Evolutionary conservation across 2,888 invertebrate genomes (phyloP), one percentile per base, ranked within the genome.

Genomic region (Cantharis rustica): DNA sequence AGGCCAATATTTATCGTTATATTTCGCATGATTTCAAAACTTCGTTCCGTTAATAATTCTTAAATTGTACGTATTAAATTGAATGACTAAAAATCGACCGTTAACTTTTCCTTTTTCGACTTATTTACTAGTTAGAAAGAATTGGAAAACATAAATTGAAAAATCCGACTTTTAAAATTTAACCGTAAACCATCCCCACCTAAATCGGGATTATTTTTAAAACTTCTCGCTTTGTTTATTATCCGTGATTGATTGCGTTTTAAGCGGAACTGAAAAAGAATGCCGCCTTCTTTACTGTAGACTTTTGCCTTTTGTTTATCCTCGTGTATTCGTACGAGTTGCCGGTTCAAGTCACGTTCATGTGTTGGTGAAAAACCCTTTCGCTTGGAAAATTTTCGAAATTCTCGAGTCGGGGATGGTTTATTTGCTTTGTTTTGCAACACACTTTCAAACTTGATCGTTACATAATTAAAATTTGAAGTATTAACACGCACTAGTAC

Each of bases 401-500:
- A 66, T 66, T n/a, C n/a, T 9, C 5, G 16, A 66, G 64, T 23
- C 2, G 64, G n/a, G 23, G 64, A 66, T 70, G 68, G 64, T 70
- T 69, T 64, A 72, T 69, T 72, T 70, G n/a, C 47, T 47, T 27
- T 26, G 61, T 61, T 69, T 17, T 27, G 17, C 69, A 62, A 72
- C 73, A 66, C 63, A 69, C 72, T 62, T 69, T 66, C 66, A 77
- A 70, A 62, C 70, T 69, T 73, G 68, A 73, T 47, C 47, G 47
- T 47, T 68, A 68, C 47, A 71, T 69, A 78, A 78, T 78, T 76
- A 78, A 78, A 78, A 73, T 78, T 76, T 78, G 75, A 76, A 78
- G 70, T 74, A 72, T 73, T 76, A 78, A 76, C 74, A 78, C 75
- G 76, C 76, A 72, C 78, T 76, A 78, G 74, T 75, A 78, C 76